Conservation (phyloP, 2,113 vertebrate species). For the Hippoglossus stenolepis region DNA sequence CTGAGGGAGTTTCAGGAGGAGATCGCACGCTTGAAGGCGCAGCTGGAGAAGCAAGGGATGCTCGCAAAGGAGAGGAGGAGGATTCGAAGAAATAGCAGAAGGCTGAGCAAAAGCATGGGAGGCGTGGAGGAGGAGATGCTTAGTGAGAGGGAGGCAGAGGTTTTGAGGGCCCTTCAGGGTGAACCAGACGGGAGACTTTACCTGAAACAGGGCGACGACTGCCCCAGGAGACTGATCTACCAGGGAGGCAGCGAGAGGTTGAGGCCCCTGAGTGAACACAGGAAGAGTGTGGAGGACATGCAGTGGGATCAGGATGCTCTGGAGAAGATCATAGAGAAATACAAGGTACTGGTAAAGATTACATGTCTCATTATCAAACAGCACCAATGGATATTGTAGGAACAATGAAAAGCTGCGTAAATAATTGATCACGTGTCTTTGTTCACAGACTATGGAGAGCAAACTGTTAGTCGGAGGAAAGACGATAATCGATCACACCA, state of each 20-base stretch:
- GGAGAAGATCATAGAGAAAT: conserved; percentile 92
- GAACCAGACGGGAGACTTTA: conserved; percentile 80
- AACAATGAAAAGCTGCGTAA: conserved; percentile 18
- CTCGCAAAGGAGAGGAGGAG: conserved; percentile 89
- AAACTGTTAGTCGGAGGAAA: conserved; percentile 94
- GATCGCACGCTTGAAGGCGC: conserved; percentile 91
- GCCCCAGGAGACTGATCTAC: conserved; percentile 74
- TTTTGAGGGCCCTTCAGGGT: conserved; percentile 73
- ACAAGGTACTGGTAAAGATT: conserved; percentile 84
- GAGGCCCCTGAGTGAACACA: conserved; percentile 88
- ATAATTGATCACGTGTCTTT: conserved; percentile 57
- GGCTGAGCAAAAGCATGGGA: conserved; percentile 73
- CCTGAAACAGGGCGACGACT: conserved; percentile 80
- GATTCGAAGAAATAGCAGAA: conserved; percentile 84
- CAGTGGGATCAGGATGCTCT: conserved; percentile 91
- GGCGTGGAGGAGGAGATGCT: conserved; percentile 74
- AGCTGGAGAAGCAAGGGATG: conserved; percentile 92
- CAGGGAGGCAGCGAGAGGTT: conserved; percentile 87
- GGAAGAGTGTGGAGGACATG: conserved; percentile 90
- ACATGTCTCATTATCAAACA: neutral
- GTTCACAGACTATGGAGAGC: conserved; percentile 92
- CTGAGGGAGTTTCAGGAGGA: conserved; percentile 96
- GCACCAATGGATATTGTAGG: neutral
- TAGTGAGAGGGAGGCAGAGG: conserved; percentile 72
- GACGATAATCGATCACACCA: conserved; percentile 96